These are phyloP conservation scores for Stegastes partitus DNA, from an alignment of 2,113 vertebrate genomes.

Conservation along the genomic window DNA sequence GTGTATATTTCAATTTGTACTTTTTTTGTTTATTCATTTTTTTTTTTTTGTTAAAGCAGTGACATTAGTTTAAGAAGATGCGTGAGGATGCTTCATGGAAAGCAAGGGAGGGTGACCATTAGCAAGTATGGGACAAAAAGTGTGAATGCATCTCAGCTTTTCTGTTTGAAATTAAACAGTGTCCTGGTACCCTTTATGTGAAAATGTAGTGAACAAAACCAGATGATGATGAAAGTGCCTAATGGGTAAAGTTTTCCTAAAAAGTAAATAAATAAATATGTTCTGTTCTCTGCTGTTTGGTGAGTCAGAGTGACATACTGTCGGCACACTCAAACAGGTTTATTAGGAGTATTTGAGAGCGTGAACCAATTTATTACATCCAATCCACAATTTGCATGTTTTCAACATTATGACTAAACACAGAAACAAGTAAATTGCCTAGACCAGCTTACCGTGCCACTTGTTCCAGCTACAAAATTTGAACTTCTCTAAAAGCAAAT, in stretches of 20 bases:
- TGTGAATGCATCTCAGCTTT: conserved; percentile 36
- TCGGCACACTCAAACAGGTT: not conserved
- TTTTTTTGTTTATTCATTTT: too few relatives aligned
- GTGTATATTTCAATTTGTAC: not conserved
- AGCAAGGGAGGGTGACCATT: conserved; percentile 23
- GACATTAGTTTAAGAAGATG: not conserved
- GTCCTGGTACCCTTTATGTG: conserved; percentile 26
- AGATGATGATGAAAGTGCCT: conserved; percentile 4
- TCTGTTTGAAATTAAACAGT: conserved; percentile 16
- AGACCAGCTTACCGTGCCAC: too few relatives aligned
- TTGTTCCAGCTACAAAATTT: too few relatives aligned
- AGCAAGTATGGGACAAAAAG: conserved; percentile 38
- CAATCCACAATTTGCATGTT: not conserved
- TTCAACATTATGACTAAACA: too few relatives aligned
- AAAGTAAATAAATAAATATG: not conserved
- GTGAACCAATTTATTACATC: not conserved
- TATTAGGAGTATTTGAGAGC: too few relatives aligned
- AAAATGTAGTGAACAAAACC: conserved; percentile 22
- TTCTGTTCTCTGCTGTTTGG: not conserved
- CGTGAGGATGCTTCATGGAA: conserved; percentile 30
- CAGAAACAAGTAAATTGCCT: too few relatives aligned
- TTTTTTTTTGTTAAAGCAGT: conserved; percentile 23
- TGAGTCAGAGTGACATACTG: not conserved
- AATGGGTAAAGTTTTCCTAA: not conserved
- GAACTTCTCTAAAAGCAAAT: too few relatives aligned